Conservation (phyloP, 1,140 invertebrate species). For the Tetramorium alpestre region DNA sequence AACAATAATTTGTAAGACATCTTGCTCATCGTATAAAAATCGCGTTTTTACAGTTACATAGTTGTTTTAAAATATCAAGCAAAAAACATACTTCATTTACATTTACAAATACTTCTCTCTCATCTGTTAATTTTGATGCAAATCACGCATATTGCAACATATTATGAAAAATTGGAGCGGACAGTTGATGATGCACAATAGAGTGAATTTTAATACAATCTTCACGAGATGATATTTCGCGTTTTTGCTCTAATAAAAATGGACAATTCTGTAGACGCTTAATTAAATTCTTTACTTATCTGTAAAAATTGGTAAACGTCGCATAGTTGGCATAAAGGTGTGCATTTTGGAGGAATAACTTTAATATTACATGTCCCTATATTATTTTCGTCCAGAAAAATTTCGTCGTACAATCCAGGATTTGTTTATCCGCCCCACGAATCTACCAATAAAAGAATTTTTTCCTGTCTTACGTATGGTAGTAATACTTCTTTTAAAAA, state of each 20-base stretch:
- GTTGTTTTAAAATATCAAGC: background rate
- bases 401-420: conserved; percentile 31
- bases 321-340: conserved; percentile 63
- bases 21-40: background rate
- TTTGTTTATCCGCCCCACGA: conserved; percentile 17
- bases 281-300: conserved; percentile 70
- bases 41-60: background rate
- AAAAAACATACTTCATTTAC: background rate
- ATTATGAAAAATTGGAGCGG: conserved; percentile 3
- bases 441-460: conserved; percentile 67
- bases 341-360: conserved; percentile 68
- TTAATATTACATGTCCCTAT: conserved; percentile 49
- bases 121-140: background rate
- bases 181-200: conserved; percentile 56
- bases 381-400: conserved; percentile 36
- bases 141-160: conserved; percentile 26
- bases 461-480: conserved; percentile 50
- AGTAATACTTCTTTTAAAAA: conserved; percentile 48
- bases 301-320: conserved; percentile 70
- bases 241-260: conserved; percentile 28
- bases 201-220: conserved; percentile 63
- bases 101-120: background rate
- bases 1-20: too few relatives aligned
- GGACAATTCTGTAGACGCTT: conserved; percentile 55
- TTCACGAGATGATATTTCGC: conserved; percentile 32